A percentile compares a stretch with the other conserved stretches of the same genome.
phyloP scores from a whole-genome alignment of 2,113 vertebrate genomes.

The Grus americana region DNA sequence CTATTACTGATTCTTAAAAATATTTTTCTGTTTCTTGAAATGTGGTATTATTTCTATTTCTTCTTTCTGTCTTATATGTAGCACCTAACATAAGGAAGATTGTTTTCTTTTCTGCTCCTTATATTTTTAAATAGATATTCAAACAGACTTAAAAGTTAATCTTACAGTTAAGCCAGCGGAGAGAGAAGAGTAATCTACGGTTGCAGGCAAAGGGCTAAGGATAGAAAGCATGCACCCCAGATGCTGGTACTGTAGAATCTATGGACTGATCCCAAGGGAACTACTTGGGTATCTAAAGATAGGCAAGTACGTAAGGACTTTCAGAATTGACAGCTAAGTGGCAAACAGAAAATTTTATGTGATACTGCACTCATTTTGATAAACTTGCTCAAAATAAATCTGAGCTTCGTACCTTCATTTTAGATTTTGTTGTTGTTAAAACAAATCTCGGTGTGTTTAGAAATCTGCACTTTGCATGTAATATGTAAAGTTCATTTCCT shows the following conservation, averaged over 20 bases:
- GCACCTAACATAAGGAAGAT: background rate
- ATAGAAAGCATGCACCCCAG: background rate
- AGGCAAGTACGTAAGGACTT: background rate
- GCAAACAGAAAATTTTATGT: background rate
- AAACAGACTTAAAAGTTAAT: background rate
- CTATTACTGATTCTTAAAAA: conserved; percentile 63
- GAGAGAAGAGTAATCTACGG: background rate
- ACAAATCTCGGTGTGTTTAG: background rate
- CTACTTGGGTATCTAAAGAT: background rate
- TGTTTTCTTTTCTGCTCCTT: background rate
- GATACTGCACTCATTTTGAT: background rate
- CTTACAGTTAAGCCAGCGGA: background rate
- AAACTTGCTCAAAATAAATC: background rate
- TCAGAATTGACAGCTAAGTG: background rate
- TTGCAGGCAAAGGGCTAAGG: background rate
- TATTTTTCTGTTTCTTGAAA: conserved; percentile 34
- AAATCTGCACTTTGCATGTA: background rate
- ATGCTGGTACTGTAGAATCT: background rate
- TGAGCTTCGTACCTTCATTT: background rate
- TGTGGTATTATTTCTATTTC: background rate
- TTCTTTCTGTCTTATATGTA: background rate
- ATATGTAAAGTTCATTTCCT: background rate
- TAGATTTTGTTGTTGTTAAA: background rate
- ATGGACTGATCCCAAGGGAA: background rate
- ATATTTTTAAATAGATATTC: background rate